Conservation (phyloP, 2,888 invertebrate genomes). For the Lochmaea capreae region DNA sequence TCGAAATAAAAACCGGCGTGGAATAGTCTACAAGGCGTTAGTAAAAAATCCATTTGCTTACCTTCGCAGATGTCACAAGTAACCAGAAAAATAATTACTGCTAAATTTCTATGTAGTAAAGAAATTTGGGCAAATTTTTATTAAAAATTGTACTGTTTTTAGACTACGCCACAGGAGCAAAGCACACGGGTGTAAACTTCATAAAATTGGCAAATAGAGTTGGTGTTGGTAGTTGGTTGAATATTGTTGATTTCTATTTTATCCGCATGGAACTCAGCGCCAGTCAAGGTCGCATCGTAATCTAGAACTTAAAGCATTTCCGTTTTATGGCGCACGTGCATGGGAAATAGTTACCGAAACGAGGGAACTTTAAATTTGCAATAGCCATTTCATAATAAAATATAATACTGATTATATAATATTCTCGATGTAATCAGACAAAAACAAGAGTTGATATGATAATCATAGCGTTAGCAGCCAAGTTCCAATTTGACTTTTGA, state of each 20-base stretch:
- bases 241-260: slow-evolving; percentile 45
- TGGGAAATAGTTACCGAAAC: slow-evolving; percentile 42
- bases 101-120: slow-evolving; percentile 33
- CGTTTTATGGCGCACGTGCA: slow-evolving; percentile 40
- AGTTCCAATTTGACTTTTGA: too few relatives aligned
- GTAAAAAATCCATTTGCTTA: slow-evolving; percentile 48
- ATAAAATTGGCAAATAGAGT: slow-evolving; percentile 54
- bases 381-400: not conserved
- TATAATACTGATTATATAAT: too few relatives aligned
- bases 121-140: slow-evolving; percentile 33
- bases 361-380: slow-evolving; percentile 23
- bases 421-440: too few relatives aligned
- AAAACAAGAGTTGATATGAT: too few relatives aligned
- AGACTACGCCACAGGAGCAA: slow-evolving; percentile 57
- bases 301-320: slow-evolving; percentile 45
- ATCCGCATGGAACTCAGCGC: slow-evolving; percentile 49
- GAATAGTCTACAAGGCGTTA: slow-evolving; percentile 46
- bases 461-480: too few relatives aligned
- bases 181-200: slow-evolving; percentile 62
- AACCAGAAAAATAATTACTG: slow-evolving; percentile 21
- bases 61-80: slow-evolving; percentile 48
- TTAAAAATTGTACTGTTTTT: slow-evolving; percentile 52
- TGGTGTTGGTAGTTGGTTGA: slow-evolving; percentile 22
- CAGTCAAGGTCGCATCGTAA: slow-evolving; percentile 49
- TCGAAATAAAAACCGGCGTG: slow-evolving; percentile 51